A percentile compares a stretch with the other conserved stretches of the same genome.
phyloP scores from a whole-genome alignment of 2,888 invertebrate species.

The Piscicola geometra region DNA sequence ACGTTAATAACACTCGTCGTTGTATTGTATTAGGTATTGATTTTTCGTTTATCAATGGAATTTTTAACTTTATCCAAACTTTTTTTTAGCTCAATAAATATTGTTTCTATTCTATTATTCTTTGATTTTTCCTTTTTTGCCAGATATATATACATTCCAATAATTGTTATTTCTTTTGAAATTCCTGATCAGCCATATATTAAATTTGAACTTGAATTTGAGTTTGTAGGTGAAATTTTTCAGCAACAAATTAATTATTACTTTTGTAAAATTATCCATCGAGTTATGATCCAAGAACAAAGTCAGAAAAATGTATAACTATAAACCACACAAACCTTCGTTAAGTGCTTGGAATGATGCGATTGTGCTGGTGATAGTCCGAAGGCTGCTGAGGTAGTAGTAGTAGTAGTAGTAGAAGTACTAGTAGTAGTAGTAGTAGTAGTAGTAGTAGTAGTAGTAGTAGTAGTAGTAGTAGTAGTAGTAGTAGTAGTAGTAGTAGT shows the following conservation, averaged over 20 bases:
- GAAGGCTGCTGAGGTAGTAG: constrained; percentile 14
- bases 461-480: constrained; percentile 24
- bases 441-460: constrained; percentile 25
- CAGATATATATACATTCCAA: no score
- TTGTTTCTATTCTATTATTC: no score
- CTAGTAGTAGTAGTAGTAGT: constrained; percentile 22
- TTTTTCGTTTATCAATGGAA: no score
- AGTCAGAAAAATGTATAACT: not conserved
- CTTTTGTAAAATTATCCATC: not conserved
- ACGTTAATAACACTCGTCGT: no score
- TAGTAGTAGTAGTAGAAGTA: constrained; percentile 23
- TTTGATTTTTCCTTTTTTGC: no score
- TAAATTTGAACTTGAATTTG: no score
- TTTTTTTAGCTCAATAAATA: no score
- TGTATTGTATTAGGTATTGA: no score
- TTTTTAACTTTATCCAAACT: no score
- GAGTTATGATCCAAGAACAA: not conserved
- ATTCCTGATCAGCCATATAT: no score
- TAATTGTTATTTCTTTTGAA: no score
- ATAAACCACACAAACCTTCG: not conserved
- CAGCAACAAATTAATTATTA: not conserved
- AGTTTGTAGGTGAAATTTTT: no score
- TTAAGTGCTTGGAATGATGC: not conserved
- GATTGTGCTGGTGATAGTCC: not conserved
- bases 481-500: constrained; percentile 24